Conservation (phyloP, 1,140 invertebrate genomes). For the Drosophila jambulina region DNA sequence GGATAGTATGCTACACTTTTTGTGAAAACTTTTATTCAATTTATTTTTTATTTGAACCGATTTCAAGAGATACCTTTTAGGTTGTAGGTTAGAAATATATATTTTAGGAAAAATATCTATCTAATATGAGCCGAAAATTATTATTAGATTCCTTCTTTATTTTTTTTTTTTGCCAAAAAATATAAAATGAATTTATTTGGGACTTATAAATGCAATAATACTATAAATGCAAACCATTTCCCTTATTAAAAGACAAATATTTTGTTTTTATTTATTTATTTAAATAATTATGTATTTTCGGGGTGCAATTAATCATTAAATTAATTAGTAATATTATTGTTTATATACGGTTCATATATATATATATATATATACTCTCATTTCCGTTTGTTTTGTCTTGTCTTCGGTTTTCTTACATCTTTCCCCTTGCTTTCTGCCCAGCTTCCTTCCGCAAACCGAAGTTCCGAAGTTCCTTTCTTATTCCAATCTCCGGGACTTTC, state of each 20-base stretch:
- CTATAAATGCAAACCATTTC: not conserved
- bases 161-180: too few species aligned
- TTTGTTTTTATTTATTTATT: conserved; percentile 81
- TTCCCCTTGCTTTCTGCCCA: conserved; percentile 16
- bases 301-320: conserved; percentile 84
- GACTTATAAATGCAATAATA: too few species aligned
- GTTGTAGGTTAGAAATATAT: not conserved
- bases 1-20: conserved; percentile 46
- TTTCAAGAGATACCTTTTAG: too few species aligned
- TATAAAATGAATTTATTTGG: too few species aligned
- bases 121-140: not conserved
- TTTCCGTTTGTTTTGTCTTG: conserved; percentile 39
- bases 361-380: conserved; percentile 54
- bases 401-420: conserved; percentile 33
- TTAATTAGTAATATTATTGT: conserved; percentile 85
- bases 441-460: not conserved
- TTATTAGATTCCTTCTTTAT: not conserved
- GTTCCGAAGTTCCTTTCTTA: not conserved
- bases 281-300: conserved; percentile 84
- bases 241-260: not conserved
- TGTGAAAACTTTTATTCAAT: conserved; percentile 28
- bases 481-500: conserved; percentile 17
- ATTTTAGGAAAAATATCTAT: not conserved
- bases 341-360: conserved; percentile 80
- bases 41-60: conserved; percentile 2